phyloP scores from a whole-genome alignment of 2,113 vertebrate species.

The Tauraco erythrolophus region DNA sequence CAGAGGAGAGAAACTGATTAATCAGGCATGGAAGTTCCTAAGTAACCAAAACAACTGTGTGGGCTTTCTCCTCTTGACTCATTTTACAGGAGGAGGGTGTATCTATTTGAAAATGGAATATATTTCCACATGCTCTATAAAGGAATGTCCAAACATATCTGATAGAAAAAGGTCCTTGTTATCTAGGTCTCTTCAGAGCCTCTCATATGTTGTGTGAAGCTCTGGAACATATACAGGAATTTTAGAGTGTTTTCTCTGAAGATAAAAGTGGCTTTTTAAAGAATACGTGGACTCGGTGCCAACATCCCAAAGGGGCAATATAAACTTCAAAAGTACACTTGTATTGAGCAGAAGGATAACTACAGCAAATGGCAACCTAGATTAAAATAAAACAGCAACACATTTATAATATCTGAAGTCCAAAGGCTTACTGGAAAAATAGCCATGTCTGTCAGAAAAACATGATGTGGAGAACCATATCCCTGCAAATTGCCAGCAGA shows the following conservation, averaged over 20 bases:
- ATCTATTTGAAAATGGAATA: conserved; percentile 55
- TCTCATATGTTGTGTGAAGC: neutral
- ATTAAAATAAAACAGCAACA: conserved; percentile 22
- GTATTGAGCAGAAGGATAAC: neutral
- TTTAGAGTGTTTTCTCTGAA: neutral
- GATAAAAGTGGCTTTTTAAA: neutral
- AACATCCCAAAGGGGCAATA: neutral
- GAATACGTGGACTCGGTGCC: neutral
- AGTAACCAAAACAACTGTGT: conserved; percentile 75
- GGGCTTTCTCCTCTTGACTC: conserved; percentile 70
- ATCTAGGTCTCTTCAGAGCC: neutral
- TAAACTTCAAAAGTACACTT: conserved; percentile 5
- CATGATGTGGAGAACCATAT: neutral
- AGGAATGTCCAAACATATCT: conserved; percentile 39
- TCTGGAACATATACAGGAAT: neutral
- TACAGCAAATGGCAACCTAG: neutral
- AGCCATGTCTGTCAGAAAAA: neutral
- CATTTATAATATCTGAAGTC: neutral
- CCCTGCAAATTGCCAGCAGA: neutral
- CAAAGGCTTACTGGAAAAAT: neutral
- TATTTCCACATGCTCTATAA: conserved; percentile 42
- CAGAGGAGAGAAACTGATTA: conserved; percentile 69
- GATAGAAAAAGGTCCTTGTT: conserved; percentile 5
- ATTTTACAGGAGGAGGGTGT: conserved; percentile 60
- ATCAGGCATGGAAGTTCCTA: conserved; percentile 72